These are phyloP conservation scores for Oreochromis niloticus DNA, from an alignment of 2,113 vertebrate species.

Conservation along the genomic window DNA sequence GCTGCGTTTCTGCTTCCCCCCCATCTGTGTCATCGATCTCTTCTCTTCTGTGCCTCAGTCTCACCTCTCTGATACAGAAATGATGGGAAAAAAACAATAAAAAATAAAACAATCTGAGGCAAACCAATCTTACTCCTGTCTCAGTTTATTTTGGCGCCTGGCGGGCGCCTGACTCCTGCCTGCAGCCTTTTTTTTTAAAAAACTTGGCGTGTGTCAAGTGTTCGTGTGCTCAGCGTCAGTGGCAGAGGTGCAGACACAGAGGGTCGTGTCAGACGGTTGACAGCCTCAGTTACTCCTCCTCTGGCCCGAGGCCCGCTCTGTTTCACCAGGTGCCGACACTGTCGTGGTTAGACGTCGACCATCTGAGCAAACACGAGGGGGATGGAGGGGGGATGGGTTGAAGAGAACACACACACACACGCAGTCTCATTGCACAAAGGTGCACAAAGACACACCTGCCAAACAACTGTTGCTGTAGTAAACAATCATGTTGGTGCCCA, in stretches of 20 bases:
- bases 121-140: neutral
- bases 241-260: neutral
- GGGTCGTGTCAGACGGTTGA: conserved; percentile 19
- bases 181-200: neutral
- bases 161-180: neutral
- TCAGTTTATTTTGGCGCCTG: neutral
- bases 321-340: conserved; percentile 48
- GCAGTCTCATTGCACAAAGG: conserved; percentile 12
- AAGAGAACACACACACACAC: conserved; percentile 4
- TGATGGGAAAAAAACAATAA: conserved; percentile 5
- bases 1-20: neutral
- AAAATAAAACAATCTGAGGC: conserved; percentile 31
- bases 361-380: conserved; percentile 53
- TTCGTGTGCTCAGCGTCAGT: neutral
- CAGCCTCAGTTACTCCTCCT: conserved; percentile 25
- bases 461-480: neutral
- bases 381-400: neutral
- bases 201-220: neutral
- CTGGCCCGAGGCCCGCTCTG: conserved; percentile 4
- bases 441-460: neutral
- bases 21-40: conserved; percentile 35
- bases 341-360: conserved; percentile 29
- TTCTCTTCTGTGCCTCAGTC: conserved; percentile 10
- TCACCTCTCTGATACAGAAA: conserved; percentile 25
- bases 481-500: neutral